phyloP scores from a whole-genome alignment of 2,888 invertebrate species.

The Metalampra italica region DNA sequence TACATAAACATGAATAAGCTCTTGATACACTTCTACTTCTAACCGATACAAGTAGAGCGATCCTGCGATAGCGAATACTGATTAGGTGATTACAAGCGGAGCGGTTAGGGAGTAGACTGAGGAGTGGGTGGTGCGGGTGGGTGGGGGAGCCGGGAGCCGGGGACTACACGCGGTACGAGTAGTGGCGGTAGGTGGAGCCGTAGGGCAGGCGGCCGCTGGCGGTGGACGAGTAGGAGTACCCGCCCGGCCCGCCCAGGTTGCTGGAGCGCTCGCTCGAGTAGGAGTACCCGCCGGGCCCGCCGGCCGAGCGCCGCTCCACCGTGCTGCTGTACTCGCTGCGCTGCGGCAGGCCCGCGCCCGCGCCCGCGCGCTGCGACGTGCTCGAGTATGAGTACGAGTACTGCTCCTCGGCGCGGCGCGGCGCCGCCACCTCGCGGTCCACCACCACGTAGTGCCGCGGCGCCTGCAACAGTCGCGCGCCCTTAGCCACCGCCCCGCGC shows the following conservation, averaged over 20 bases:
- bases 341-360: conserved; percentile 75
- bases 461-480: conserved; percentile 84
- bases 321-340: conserved; percentile 82
- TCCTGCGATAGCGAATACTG: conserved; percentile 73
- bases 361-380: conserved; percentile 71
- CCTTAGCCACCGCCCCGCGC: conserved; percentile 38
- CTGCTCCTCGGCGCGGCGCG: conserved; percentile 88
- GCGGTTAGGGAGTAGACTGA: conserved; percentile 26
- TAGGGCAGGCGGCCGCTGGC: conserved; percentile 89
- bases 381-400: conserved; percentile 91
- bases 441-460: conserved; percentile 93
- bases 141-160: conserved; percentile 39
- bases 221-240: conserved; percentile 90
- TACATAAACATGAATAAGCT: conserved; percentile 56
- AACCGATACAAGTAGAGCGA: conserved; percentile 59
- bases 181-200: conserved; percentile 90
- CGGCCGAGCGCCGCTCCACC: conserved; percentile 83
- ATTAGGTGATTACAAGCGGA: conserved; percentile 47
- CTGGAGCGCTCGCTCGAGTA: conserved; percentile 87
- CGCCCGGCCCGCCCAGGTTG: conserved; percentile 87
- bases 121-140: conserved; percentile 17
- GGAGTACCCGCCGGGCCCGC: conserved; percentile 86
- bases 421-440: conserved; percentile 84
- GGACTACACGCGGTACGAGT: conserved; percentile 90
- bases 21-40: conserved; percentile 61